Evolutionary conservation across 2,113 vertebrate genomes (phyloP).

Genomic region (Pluvianellus socialis): DNA sequence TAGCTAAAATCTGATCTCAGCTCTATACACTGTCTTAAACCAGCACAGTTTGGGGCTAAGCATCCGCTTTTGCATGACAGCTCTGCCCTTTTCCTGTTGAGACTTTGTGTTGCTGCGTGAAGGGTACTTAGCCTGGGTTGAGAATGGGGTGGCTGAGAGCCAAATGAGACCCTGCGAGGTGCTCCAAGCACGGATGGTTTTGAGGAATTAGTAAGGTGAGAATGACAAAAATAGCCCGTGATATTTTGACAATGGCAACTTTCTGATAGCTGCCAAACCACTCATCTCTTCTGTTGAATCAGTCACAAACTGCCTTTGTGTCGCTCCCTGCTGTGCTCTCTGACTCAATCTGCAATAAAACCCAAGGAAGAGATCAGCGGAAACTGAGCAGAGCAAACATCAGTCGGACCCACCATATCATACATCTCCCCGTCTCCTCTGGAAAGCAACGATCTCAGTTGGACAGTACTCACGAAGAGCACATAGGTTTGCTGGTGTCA

Average conservation of each 20-base stretch:
- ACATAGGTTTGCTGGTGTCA: not conserved
- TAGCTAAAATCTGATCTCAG: not conserved
- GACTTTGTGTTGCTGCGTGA: not conserved
- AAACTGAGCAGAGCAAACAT: fast-evolving
- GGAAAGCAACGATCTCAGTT: not conserved
- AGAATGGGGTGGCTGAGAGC: not conserved
- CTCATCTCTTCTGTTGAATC: not conserved
- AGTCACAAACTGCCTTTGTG: not conserved
- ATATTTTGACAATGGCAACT: not conserved
- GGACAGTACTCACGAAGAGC: not conserved
- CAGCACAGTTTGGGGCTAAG: not conserved
- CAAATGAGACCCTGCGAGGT: not conserved
- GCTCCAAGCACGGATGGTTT: not conserved
- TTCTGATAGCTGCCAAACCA: not conserved
- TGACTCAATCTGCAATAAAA: not conserved
- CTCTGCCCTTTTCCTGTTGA: not conserved
- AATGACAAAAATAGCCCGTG: not conserved
- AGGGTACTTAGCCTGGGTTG: not conserved
- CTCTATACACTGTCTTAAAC: not conserved
- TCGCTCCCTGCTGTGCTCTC: not conserved
- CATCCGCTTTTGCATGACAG: not conserved
- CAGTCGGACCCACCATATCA: not conserved
- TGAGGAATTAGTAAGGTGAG: not conserved
- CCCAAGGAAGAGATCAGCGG: not conserved
- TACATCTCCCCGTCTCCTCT: not conserved